A percentile compares a stretch with the other conserved stretches of the same genome.
phyloP scores from a whole-genome alignment of 2,888 invertebrate species.

The Catocala nupta region DNA sequence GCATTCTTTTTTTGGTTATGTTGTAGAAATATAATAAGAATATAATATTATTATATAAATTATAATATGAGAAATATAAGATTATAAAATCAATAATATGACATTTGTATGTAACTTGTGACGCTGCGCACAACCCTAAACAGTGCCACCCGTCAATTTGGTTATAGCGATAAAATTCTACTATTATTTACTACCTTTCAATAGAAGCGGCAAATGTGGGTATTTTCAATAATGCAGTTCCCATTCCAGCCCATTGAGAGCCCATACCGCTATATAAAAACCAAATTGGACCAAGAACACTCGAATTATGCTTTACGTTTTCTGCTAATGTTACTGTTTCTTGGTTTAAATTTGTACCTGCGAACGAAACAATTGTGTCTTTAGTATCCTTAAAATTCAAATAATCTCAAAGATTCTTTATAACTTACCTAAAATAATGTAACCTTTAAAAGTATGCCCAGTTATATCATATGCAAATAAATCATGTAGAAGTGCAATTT shows the following conservation, averaged over 20 bases:
- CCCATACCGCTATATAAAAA: conserved; percentile 89
- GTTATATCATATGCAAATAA: conserved; percentile 75
- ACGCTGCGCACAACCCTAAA: no score
- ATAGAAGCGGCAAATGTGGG: conserved; percentile 86
- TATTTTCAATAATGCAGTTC: conserved; percentile 85
- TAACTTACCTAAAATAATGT: conserved; percentile 76
- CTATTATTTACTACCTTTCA: conserved; percentile 64
- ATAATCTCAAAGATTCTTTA: not conserved
- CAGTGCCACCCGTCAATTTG: no score
- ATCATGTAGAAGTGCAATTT: conserved; percentile 76
- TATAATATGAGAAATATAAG: no score
- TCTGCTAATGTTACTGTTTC: conserved; percentile 50
- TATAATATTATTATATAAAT: no score
- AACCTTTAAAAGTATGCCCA: conserved; percentile 89
- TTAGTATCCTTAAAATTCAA: not conserved
- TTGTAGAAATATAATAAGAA: no score
- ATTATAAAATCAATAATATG: no score
- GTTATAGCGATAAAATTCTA: no score
- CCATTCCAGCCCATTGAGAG: conserved; percentile 90
- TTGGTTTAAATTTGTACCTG: conserved; percentile 51
- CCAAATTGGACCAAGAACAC: conserved; percentile 83
- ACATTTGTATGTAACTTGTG: no score
- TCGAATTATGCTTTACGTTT: conserved; percentile 49
- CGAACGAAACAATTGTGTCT: not conserved
- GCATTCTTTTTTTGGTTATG: no score